Base-by-base conservation (phyloP, 2,113 vertebrate genomes). In the Carassius auratus region DNA sequence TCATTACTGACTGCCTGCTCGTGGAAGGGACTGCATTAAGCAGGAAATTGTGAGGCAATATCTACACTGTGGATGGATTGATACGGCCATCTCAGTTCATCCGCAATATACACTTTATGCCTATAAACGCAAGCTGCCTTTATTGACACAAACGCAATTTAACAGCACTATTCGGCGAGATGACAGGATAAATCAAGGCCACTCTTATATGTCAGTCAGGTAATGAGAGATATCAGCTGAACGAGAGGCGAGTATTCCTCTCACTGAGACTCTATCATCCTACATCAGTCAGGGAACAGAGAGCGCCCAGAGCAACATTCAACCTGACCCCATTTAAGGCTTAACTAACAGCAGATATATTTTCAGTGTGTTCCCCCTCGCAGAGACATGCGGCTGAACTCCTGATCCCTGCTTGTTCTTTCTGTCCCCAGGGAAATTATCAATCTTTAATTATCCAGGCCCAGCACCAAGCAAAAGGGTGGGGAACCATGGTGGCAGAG, bases 361-460 rank as follows among this genome's bases (percentile, higher is more conserved):
- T 89, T 88, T 76, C 19, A 59, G 86, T 86, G 45, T 66, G 87
- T 88, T 76, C 82, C 23, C 75, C 78, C 75, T 74, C 76, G 33
- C 73, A 3, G 36, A 89, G 82, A 88, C 84, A 87, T 71, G 38
- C 33, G 23, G 12, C 52, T 85, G 83, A 89, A 91, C 88, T 89
- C 76, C 69, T 86, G 87, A 85, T 89, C 90, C 86, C 80, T 81
- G 71, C 87, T 48, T 77, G 87, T 77, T 77, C 86, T 77, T 76
- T 80, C 50, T 76, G 45, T 55, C 83, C 86, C 87, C 55, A 61
- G 90, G 91, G 88, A 89, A 90, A 91, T 89, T 74, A 89, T 89
- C 87, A 86, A 89, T 91, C 87, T 92, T 92, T 92, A 92, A 92
- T 92, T 89, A 92, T 92, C 84, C 76, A 83, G 75, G 80, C 81